These are phyloP conservation scores for Elephas maximus DNA, from an alignment of 2,113 vertebrate genomes.

Conservation along the genomic window DNA sequence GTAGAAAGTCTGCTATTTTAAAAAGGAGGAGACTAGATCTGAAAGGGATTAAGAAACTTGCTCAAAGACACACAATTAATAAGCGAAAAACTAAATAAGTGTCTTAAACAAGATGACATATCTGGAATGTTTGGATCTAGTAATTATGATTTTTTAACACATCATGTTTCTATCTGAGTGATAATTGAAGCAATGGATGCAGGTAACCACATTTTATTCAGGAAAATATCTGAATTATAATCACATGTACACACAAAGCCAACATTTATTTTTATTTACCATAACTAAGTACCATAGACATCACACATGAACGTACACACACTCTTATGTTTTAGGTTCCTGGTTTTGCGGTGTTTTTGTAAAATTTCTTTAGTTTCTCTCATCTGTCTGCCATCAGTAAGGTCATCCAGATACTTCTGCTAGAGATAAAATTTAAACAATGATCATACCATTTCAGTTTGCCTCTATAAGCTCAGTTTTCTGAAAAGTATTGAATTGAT, in stretches of 20 bases:
- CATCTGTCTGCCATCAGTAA: background rate
- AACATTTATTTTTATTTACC: background rate
- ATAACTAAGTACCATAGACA: background rate
- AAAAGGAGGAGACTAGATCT: background rate
- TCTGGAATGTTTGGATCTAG: slow-evolving; percentile 4
- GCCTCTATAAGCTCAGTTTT: background rate
- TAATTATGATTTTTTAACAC: background rate
- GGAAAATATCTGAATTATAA: background rate
- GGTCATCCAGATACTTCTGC: background rate
- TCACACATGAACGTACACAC: background rate
- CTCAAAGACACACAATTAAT: too few species aligned
- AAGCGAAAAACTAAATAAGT: background rate
- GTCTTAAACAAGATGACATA: background rate
- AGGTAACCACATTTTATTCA: background rate
- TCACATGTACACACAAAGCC: background rate
- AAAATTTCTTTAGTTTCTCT: background rate
- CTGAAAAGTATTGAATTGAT: background rate
- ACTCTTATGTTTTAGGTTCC: background rate
- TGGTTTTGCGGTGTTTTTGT: background rate
- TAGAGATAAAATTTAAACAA: background rate
- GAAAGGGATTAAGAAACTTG: too few species aligned
- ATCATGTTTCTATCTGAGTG: background rate
- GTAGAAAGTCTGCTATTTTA: background rate
- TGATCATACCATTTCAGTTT: background rate
- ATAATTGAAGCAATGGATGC: background rate